Evolutionary conservation across 2,113 vertebrate genomes (phyloP), one percentile per base, ranked within the genome.

Genomic region (Sander lucioperca): DNA sequence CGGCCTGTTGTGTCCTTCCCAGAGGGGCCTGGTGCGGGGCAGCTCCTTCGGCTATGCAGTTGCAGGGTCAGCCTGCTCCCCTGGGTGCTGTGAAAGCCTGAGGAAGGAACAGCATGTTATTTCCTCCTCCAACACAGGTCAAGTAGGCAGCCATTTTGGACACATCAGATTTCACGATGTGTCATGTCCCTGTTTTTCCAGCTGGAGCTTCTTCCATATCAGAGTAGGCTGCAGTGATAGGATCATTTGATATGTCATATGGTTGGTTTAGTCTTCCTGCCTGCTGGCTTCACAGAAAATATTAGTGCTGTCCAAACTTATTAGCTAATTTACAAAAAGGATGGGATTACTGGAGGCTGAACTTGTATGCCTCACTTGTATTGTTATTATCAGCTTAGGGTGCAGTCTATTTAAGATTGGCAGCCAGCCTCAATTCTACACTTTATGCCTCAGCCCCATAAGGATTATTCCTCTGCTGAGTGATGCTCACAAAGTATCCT

Each of bases 141-240:
- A 93, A 91, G 77, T 80, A 84, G 87, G 92, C 84, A 57, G 91
- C 87, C 92, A 89, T 94, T 89, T 93, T 89, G 77, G 82, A 88
- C 77, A 85, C 65, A 59, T 86, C 61, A 68, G 65, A 79, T 84
- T 69, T 84, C 25, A 58, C 9, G 21, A 74, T 75, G 69, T 79
- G 43, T 82, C 63, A 48, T 66, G 70, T 71, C 27, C 6, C 47
- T 9, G 19, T 36, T 63, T 8, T 25, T 3, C 5, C 62, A 59
- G 11, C 66, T 59, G 8, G 10, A 62, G 51, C 45, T 50, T 80
- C 12, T 83, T 53, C 45, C n/a, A 14, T 27, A 30, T 39, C 25
- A 78, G 74, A 54, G 56, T 45, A 45, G 36, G 47, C 23, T 19
- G 48, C 53, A 80, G 47, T 25, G 27, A 72, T 16, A 8, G 65